A percentile compares a stretch with the other conserved stretches of the same genome.
Conservation (phyloP, 2,113 vertebrate species). For the Cacatua alba region DNA sequence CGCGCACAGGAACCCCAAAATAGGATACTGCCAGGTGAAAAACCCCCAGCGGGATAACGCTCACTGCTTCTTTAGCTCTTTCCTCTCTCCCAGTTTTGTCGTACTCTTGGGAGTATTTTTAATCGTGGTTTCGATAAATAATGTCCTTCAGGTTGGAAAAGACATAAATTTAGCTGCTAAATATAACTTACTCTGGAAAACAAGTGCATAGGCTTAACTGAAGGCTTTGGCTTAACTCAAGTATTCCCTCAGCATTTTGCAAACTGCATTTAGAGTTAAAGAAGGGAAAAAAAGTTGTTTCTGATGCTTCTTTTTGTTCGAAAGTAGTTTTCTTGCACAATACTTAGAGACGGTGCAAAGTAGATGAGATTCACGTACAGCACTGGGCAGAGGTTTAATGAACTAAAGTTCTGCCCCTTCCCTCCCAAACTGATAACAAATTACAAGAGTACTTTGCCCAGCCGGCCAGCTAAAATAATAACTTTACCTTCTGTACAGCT, state of each 20-base stretch:
- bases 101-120: neutral
- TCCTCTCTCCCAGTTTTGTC: neutral
- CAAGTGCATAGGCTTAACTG: neutral
- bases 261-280: neutral
- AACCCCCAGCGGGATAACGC: rapidly evolving
- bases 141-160: neutral
- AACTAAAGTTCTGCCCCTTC: neutral
- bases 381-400: neutral
- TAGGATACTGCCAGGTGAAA: conserved; percentile 95
- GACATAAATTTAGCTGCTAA: neutral
- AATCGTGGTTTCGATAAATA: neutral
- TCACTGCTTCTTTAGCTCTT: neutral
- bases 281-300: neutral
- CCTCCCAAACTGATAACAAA: neutral
- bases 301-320: neutral
- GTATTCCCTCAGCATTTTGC: neutral
- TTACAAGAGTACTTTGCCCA: neutral
- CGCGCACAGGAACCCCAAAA: conserved; percentile 92
- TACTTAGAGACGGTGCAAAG: neutral
- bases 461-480: neutral
- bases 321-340: neutral
- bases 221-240: neutral
- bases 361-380: neutral
- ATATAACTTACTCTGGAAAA: neutral
- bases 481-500: neutral